A percentile compares a stretch with the other conserved stretches of the same genome.
Conservation (phyloP, 2,113 vertebrate species). For the Phrynocephalus versicolor region DNA sequence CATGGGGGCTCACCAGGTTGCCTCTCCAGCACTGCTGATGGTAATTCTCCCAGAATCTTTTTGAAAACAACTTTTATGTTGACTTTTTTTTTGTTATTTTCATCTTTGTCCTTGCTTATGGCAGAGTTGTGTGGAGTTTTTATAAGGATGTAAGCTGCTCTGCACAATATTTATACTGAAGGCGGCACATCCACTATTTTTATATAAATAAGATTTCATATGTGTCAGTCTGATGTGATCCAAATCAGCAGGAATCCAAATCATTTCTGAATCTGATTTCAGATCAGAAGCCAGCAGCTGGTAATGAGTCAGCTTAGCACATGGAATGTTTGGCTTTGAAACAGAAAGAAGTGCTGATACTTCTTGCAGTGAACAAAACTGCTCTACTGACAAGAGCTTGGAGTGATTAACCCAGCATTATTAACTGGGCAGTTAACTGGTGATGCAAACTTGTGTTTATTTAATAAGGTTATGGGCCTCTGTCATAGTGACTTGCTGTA, state of each 20-base stretch:
- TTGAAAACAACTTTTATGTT: not conserved
- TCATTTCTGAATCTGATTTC: constrained; percentile 6
- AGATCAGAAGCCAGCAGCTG: not conserved
- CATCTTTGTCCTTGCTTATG: not conserved
- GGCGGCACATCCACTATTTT: not conserved
- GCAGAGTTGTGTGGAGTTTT: not conserved
- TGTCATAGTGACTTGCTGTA: not conserved
- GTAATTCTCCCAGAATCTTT: not conserved
- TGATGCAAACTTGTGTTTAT: not conserved
- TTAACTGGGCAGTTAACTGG: not conserved
- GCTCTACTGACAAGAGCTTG: not conserved
- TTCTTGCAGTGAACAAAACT: not conserved
- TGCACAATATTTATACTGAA: not conserved
- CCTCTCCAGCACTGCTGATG: not conserved
- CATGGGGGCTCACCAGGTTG: not conserved
- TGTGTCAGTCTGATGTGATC: not conserved
- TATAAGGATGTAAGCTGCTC: not conserved
- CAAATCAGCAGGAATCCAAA: not conserved
- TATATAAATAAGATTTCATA: not conserved
- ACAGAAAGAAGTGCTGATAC: not conserved
- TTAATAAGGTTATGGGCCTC: not conserved
- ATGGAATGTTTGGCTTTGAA: not conserved
- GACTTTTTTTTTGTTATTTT: not conserved
- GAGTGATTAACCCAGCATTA: not conserved
- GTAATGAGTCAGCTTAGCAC: not conserved